These are phyloP conservation scores for Siniperca undulata DNA, from an alignment of 2,797 vertebrate species.

Conservation along the genomic window DNA sequence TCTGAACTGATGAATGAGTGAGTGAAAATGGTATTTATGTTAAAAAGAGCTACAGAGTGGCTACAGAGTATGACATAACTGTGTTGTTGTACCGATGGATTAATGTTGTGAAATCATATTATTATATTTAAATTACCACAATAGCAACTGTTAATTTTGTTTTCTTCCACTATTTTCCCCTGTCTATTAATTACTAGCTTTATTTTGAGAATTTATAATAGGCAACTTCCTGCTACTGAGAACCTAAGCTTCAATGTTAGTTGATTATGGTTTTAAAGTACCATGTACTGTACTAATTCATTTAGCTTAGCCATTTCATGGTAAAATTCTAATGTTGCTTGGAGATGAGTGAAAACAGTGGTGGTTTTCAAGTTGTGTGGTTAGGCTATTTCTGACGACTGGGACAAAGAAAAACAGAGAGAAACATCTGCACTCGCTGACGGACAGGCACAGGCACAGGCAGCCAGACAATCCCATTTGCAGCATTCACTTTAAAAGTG, in stretches of 20 bases:
- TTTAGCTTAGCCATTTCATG: not conserved
- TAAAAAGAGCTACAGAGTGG: not conserved
- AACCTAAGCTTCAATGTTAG: not conserved
- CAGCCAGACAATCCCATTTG: not conserved
- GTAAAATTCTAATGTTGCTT: not conserved
- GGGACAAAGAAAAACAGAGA: not conserved
- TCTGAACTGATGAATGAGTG: not conserved
- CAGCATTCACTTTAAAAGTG: not conserved
- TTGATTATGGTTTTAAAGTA: not conserved
- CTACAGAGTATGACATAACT: no score
- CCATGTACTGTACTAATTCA: not conserved
- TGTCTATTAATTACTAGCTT: not conserved
- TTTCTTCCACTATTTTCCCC: not conserved
- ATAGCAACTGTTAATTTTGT: not conserved
- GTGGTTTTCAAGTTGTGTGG: not conserved
- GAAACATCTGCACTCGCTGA: not conserved
- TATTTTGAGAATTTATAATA: not conserved
- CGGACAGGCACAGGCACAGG: not conserved
- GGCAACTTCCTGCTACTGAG: not conserved
- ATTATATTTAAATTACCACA: not conserved
- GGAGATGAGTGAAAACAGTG: no score
- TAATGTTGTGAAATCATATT: not conserved
- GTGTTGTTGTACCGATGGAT: not conserved
- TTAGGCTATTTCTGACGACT: not conserved
- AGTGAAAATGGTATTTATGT: not conserved